Evolutionary conservation across 2,113 vertebrate genomes (phyloP).

Genomic region (Psammodynastes pulverulentus): DNA sequence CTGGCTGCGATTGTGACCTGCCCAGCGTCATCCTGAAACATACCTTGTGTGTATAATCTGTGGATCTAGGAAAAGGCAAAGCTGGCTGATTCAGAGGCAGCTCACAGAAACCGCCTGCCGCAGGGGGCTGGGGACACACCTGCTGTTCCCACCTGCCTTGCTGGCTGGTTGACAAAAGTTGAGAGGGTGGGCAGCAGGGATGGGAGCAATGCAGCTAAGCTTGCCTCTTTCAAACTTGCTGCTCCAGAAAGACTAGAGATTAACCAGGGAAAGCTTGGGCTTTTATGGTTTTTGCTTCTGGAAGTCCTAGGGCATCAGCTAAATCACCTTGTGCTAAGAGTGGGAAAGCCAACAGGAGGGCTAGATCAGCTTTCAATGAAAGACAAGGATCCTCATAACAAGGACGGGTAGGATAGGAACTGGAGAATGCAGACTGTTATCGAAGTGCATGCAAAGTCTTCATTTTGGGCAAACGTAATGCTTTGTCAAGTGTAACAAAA

Average conservation of each 20-base stretch:
- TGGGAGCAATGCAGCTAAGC: not conserved
- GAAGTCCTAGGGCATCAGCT: rapidly evolving
- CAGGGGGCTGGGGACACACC: not conserved
- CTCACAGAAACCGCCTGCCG: not conserved
- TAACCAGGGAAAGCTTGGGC: not conserved
- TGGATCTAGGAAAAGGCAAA: not conserved
- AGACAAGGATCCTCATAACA: not conserved
- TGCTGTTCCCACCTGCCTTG: not conserved
- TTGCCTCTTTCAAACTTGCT: not conserved
- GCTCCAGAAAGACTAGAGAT: not conserved
- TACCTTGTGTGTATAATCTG: not conserved
- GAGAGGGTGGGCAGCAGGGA: not conserved
- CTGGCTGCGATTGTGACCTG: rapidly evolving
- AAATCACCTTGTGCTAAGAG: not conserved
- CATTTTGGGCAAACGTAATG: not conserved
- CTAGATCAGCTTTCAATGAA: not conserved
- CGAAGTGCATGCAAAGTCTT: not conserved
- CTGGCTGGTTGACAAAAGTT: not conserved
- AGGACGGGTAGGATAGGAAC: not conserved
- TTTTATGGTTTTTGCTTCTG: not conserved
- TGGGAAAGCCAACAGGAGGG: not conserved
- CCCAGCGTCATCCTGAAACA: not conserved
- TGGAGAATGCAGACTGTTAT: not conserved
- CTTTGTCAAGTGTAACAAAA: not conserved
- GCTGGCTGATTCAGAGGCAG: not conserved